A percentile compares a stretch with the other conserved stretches of the same genome.
These are phyloP conservation scores for Phenganax stokvisi DNA, from an alignment of 92 coral and sea anemone species.

Conservation along the genomic window DNA sequence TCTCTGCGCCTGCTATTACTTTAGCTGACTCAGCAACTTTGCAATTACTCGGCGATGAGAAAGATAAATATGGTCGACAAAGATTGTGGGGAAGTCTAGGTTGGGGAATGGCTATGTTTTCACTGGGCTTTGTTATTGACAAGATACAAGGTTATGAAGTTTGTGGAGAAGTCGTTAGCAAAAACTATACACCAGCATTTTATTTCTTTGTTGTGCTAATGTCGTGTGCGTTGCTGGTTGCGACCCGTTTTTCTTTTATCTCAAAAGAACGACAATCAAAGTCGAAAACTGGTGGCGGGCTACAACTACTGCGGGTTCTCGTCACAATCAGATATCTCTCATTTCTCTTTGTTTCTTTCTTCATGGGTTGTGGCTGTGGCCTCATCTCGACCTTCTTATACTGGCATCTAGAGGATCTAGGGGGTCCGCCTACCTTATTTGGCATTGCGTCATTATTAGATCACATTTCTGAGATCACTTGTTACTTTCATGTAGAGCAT, in stretches of 20 bases:
- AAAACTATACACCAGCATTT: slow-evolving; percentile 91
- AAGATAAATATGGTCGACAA: slow-evolving; percentile 89
- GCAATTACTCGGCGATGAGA: slow-evolving; percentile 88
- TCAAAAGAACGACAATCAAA: slow-evolving; percentile 53
- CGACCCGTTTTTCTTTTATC: slow-evolving; percentile 85
- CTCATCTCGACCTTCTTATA: slow-evolving; percentile 88
- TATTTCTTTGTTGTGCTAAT: slow-evolving; percentile 93
- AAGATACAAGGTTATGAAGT: slow-evolving; percentile 87
- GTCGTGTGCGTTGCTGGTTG: slow-evolving; percentile 86
- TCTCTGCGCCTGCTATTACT: slow-evolving; percentile 98
- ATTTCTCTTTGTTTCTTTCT: slow-evolving; percentile 80
- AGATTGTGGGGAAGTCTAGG: slow-evolving; percentile 98
- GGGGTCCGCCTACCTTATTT: slow-evolving; percentile 97
- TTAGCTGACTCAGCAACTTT: slow-evolving; percentile 97
- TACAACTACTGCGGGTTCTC: slow-evolving; percentile 64
- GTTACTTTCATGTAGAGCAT: slow-evolving; percentile 90
- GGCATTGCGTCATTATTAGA: slow-evolving; percentile 98
- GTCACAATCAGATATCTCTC: slow-evolving; percentile 67
- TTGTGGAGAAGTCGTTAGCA: slow-evolving; percentile 95
- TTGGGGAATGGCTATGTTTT: slow-evolving; percentile 97
- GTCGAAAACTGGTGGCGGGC: slow-evolving; percentile 46
- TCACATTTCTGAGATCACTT: slow-evolving; percentile 88
- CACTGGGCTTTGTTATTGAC: slow-evolving; percentile 88
- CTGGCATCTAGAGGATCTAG: slow-evolving; percentile 99
- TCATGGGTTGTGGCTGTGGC: slow-evolving; percentile 92